A percentile compares a stretch with the other conserved stretches of the same genome.
Evolutionary conservation across 2,113 vertebrate species (phyloP).

Genomic region (Apodemus sylvaticus): DNA sequence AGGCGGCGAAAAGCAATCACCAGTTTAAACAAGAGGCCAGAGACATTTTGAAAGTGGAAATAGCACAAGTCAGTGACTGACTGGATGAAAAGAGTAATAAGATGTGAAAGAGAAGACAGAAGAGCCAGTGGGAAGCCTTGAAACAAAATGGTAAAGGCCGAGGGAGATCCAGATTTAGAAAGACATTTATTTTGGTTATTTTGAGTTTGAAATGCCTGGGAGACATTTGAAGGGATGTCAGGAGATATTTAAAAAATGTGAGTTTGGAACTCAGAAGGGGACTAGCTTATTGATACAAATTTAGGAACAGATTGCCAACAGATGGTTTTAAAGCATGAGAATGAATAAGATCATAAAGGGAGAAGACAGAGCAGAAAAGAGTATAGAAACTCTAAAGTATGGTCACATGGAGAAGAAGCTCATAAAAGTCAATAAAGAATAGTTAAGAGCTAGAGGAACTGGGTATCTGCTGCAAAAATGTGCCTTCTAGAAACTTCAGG

Average conservation of each 20-base stretch:
- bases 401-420: background rate
- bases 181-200: constrained; percentile 42
- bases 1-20: background rate
- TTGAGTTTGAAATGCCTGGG: constrained; percentile 51
- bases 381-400: background rate
- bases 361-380: constrained; percentile 36
- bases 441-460: constrained; percentile 19
- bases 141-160: background rate
- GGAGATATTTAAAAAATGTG: constrained; percentile 56
- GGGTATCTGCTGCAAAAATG: background rate
- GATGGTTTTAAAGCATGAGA: constrained; percentile 39
- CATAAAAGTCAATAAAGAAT: background rate
- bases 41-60: constrained; percentile 10
- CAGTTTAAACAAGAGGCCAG: background rate
- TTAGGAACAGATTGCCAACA: constrained; percentile 52
- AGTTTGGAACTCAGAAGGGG: constrained; percentile 52
- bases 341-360: background rate
- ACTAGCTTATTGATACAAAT: constrained; percentile 31
- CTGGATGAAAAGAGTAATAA: background rate
- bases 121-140: background rate
- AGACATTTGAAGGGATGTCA: constrained; percentile 30
- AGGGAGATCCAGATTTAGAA: constrained; percentile 36
- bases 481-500: background rate
- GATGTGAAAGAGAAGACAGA: background rate
- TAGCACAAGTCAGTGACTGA: background rate